A percentile compares a stretch with the other conserved stretches of the same genome.
Evolutionary conservation across 2,888 invertebrate species (phyloP).

Genomic region (Drosophila borborema): DNA sequence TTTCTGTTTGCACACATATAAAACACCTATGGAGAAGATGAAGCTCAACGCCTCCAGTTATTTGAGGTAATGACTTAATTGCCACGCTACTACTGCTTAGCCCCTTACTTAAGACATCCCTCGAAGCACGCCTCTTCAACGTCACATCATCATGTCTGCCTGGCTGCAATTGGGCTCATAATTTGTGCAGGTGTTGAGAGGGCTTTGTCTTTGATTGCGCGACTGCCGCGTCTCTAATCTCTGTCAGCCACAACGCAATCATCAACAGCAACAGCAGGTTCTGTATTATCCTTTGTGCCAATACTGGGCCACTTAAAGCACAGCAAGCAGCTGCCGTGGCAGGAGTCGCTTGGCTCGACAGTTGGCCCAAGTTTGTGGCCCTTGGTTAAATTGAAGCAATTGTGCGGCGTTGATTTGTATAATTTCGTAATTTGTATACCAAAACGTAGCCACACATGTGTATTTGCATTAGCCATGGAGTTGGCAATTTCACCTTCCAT

Average conservation of each 20-base stretch:
- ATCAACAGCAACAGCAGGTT: slow-evolving; percentile 18
- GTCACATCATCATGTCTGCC: slow-evolving; percentile 20
- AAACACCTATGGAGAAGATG: slow-evolving; percentile 64
- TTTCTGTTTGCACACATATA: slow-evolving; percentile 78
- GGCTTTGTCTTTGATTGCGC: slow-evolving; percentile 77
- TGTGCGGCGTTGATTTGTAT: slow-evolving; percentile 80
- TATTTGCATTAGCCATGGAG: slow-evolving; percentile 38
- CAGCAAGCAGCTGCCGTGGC: slow-evolving; percentile 43
- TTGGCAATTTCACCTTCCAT: slow-evolving; percentile 63
- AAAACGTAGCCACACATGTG: slow-evolving; percentile 76
- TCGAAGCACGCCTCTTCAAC: slow-evolving; percentile 11
- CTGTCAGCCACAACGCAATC: slow-evolving; percentile 68
- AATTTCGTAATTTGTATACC: slow-evolving; percentile 81
- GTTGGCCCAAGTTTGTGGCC: slow-evolving; percentile 6
- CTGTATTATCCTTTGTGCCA: slow-evolving; percentile 46
- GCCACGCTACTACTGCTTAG: slow-evolving; percentile 53
- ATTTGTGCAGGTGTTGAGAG: slow-evolving; percentile 78
- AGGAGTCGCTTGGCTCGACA: background rate
- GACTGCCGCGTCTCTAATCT: slow-evolving; percentile 73
- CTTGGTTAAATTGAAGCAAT: slow-evolving; percentile 78
- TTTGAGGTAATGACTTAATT: slow-evolving; percentile 78
- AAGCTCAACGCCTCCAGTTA: slow-evolving; percentile 57
- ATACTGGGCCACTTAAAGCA: slow-evolving; percentile 49
- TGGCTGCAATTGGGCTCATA: slow-evolving; percentile 65
- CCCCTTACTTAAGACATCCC: slow-evolving; percentile 5